Evolutionary conservation across 23 tunicate genomes (phyloP).

Genomic region (Oikopleura vanhoeffeni): DNA sequence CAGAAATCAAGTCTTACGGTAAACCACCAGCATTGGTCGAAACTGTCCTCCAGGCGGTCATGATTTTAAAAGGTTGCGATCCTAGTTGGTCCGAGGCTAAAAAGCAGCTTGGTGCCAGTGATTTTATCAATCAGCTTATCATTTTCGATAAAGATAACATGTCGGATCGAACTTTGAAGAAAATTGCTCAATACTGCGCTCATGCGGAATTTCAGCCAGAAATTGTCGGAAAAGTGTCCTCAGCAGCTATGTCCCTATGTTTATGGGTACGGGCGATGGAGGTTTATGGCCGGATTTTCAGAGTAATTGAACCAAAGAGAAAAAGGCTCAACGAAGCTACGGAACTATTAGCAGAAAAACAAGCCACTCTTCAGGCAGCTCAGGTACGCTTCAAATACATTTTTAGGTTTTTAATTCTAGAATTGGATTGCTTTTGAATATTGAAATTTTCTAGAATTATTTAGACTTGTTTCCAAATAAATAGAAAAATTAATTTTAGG

Average conservation of each 20-base stretch:
- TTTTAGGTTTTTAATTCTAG: too few species aligned
- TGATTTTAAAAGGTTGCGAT: constrained; percentile 71
- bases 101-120: constrained; percentile 58
- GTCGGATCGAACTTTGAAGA: constrained; percentile 80
- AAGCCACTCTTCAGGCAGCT: constrained; percentile 70
- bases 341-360: constrained; percentile 84
- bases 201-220: constrained; percentile 92
- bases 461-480: too few species aligned
- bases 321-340: constrained; percentile 55
- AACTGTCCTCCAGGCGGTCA: constrained; percentile 94
- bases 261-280: constrained; percentile 99
- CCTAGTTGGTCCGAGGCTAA: constrained; percentile 98
- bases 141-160: constrained; percentile 84
- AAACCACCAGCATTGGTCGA: constrained; percentile 88
- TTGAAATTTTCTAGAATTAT: too few species aligned
- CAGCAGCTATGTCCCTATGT: constrained; percentile 79
- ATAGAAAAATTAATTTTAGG: too few species aligned
- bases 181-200: constrained; percentile 72
- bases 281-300: constrained; percentile 58
- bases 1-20: constrained; percentile 88
- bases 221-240: constrained; percentile 81
- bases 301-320: constrained; percentile 89
- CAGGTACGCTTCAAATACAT: too few species aligned
- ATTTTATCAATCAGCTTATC: constrained; percentile 76
- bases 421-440: too few species aligned